Evolutionary conservation across 2,888 invertebrate genomes (phyloP).

Genomic region (Xestia sexstrigata): DNA sequence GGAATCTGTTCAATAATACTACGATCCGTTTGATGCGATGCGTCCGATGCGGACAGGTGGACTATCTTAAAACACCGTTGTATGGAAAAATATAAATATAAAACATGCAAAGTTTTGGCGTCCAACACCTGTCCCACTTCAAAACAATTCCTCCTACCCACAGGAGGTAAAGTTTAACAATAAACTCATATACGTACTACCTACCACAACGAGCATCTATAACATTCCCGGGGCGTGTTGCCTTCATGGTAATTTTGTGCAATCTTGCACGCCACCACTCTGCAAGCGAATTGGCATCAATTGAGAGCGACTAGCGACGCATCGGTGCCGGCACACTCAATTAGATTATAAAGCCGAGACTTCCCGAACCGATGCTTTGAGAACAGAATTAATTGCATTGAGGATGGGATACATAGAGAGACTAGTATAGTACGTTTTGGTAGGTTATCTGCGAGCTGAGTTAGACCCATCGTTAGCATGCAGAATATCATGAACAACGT

Average conservation of each 20-base stretch:
- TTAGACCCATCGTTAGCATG: background rate
- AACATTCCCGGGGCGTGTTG: background rate
- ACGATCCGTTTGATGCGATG: no score
- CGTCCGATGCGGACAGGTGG: no score
- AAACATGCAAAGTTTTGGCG: background rate
- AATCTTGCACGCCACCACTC: slow-evolving; percentile 44
- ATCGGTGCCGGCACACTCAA: slow-evolving; percentile 44
- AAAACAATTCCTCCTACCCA: slow-evolving; percentile 6
- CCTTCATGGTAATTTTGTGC: slow-evolving; percentile 49
- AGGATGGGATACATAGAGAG: background rate
- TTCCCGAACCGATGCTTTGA: slow-evolving; percentile 40
- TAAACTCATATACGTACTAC: background rate
- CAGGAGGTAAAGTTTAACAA: slow-evolving; percentile 1
- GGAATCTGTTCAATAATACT: no score
- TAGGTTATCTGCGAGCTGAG: background rate
- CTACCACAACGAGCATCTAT: background rate
- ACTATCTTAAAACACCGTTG: background rate
- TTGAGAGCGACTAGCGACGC: slow-evolving; percentile 39
- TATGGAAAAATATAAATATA: background rate
- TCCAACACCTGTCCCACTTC: background rate
- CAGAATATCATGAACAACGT: background rate
- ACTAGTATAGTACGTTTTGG: background rate
- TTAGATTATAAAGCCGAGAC: slow-evolving; percentile 53
- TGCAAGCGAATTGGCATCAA: slow-evolving; percentile 59
- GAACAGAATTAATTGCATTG: slow-evolving; percentile 12